A percentile compares a stretch with the other conserved stretches of the same genome.
Conservation (phyloP, 2,888 invertebrate genomes). For the Pristionchus fissidentatus region DNA sequence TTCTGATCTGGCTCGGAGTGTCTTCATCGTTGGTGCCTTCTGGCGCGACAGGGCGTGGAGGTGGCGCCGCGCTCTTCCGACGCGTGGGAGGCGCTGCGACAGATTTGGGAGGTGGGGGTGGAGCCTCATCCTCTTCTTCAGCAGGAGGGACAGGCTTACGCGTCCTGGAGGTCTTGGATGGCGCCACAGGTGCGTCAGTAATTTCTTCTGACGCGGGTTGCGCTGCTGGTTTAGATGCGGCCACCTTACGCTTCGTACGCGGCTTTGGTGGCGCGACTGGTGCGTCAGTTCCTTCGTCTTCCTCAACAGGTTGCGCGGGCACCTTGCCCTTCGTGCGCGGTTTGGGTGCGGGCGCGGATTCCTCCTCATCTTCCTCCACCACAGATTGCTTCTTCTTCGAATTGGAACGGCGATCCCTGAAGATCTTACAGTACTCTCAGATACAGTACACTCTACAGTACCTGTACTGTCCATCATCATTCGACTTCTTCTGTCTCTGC, state of each 20-base stretch:
- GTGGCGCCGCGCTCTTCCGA: background rate
- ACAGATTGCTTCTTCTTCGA: slow-evolving; percentile 9
- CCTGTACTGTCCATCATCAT: background rate
- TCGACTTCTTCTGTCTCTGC: background rate
- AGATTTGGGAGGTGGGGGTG: slow-evolving; percentile 7
- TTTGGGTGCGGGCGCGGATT: background rate
- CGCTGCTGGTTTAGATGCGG: background rate
- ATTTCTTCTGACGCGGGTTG: slow-evolving; percentile 6
- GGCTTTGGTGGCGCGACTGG: slow-evolving; percentile 10
- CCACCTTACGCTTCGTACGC: background rate
- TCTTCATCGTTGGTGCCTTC: background rate
- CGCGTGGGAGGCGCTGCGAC: background rate
- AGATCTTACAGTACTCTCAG: background rate
- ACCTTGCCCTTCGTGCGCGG: slow-evolving; percentile 18
- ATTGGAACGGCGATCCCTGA: background rate
- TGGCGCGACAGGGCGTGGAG: too few species aligned
- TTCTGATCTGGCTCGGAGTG: background rate
- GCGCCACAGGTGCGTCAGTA: slow-evolving; percentile 10
- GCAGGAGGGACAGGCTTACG: slow-evolving; percentile 15
- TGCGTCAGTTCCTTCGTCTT: background rate
- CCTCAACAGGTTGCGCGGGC: background rate
- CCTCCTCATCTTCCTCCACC: background rate
- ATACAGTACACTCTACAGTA: slow-evolving; percentile 12
- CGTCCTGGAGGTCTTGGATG: slow-evolving; percentile 32
- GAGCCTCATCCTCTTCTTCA: slow-evolving; percentile 20